Base-by-base conservation (phyloP, 2,113 vertebrate genomes). In the Pandion haliaetus region DNA sequence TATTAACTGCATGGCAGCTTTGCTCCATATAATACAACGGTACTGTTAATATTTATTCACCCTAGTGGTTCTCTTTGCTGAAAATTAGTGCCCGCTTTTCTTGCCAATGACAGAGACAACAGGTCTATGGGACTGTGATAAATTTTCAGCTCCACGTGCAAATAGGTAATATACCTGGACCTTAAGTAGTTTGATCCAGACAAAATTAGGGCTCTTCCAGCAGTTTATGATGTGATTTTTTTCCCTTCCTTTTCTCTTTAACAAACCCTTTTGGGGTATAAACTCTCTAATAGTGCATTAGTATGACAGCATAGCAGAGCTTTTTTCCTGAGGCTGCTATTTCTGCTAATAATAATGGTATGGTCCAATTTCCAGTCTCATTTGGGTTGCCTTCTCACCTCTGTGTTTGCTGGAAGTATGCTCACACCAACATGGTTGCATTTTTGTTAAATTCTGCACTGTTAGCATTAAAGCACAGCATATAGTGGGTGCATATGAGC, bases 361-460 rank as follows among this genome's bases (percentile, higher is more conserved):
- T 0, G 3, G 13, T 12, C 21, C 42, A 2, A 3, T 44, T 73
- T 76, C 59, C 2, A 2, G 17, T 31, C 38, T 54, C 3, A 0
- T 32, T 25, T 38, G 61, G 32, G 69, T 19, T 81, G 45, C 42
- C 10, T 66, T 25, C 8, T 31, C 58, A 34, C 26, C 49, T 54
- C 50, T 28, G 31, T 29, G 65, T 24, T 23, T 31, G 54, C 62
- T 82, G 10, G 5, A 15, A 23, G 10, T 5, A 20, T n/a, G 54
- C 38, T 88, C 34, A 8, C 21, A 0, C 31, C 45, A 65, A 1
- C 18, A 0, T 4, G 32, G 47, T 36, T 36, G 44, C 5, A 3
- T 40, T 82, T 55, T 31, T 24, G 8, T 29, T 10, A 1, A 47
- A 8, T 12, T 38, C 70, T 36, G 54, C 40, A 3, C 29, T 38